Evolutionary conservation across 2,113 vertebrate species (phyloP), one percentile per base, ranked within the genome.

Genomic region (Onychostoma macrolepis): DNA sequence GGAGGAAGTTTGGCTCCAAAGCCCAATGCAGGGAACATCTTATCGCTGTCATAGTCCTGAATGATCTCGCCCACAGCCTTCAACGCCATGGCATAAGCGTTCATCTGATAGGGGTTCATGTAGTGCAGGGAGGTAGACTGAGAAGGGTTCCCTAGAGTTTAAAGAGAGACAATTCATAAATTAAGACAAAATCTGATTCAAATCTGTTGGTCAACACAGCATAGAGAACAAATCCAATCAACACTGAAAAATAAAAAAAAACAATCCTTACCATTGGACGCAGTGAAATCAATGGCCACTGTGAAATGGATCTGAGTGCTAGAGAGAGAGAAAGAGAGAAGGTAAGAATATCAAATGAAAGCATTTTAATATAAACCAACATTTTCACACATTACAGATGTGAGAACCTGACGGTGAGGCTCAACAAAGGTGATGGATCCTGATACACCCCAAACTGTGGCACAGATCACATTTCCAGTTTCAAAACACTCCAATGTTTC

Each of bases 241-340:
- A 89, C 82, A 78, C 2, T 28, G 30, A 58, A 85, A n/a, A n/a
- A n/a, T n/a, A 84, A 84, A 79, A 43, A 86, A 80, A 85, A 65
- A 77, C 33, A 88, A 87, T 58, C 88, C 96, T 97, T 94, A 98
- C 98, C 98, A 84, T 99, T 99, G 90, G 98, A 99, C 19, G 98
- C 98, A 0, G 98, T 99, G 93, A 99, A 99, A 94, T 99, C 98
- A 10, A 99, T 99, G 93, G 97, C 98, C 93, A 99, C 98, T 0
- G 98, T 99, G 95, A 99, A 99, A 94, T 97, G 97, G 94, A 99
- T 97, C 93, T 99, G 97, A 80, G 97, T 98, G 90, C 97, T 98
- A 77, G 76, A 17, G 17, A 87, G 72, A 87, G 83, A 0, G 89
- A 84, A 92, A 93, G 71, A 90, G 72, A 91, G 80, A 86, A 89